These are phyloP conservation scores for Cyphomyrus discorhynchus DNA, from an alignment of 2,113 vertebrate species.

Conservation along the genomic window DNA sequence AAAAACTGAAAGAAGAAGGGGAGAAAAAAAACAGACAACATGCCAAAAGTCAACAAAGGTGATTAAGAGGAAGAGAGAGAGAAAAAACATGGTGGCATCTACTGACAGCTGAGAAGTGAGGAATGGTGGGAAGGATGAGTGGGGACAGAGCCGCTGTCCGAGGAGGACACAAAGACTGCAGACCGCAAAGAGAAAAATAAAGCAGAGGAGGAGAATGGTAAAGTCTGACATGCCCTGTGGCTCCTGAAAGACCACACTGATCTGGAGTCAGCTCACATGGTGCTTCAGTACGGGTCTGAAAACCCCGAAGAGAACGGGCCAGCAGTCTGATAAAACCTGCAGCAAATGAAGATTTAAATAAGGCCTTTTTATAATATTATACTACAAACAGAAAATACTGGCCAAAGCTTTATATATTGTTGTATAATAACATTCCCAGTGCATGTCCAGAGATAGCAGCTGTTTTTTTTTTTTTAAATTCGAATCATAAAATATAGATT, in stretches of 20 bases:
- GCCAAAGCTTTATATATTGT: background rate
- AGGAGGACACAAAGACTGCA: conserved; percentile 24
- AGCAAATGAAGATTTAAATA: background rate
- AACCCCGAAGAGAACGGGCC: background rate
- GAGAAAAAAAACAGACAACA: conserved; percentile 64
- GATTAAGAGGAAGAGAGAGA: conserved; percentile 39
- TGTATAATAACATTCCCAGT: background rate
- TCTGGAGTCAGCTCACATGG: background rate
- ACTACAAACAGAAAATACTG: background rate
- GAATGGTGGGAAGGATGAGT: conserved; percentile 24
- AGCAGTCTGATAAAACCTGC: background rate
- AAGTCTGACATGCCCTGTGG: background rate
- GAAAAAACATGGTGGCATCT: background rate
- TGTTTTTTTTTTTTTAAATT: background rate
- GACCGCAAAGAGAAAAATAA: background rate
- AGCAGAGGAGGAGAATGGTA: background rate
- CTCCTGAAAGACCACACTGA: background rate
- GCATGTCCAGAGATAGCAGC: background rate
- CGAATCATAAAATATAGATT: background rate
- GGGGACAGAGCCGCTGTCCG: conserved; percentile 27
- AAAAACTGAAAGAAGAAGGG: conserved; percentile 62
- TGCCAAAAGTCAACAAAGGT: conserved; percentile 61
- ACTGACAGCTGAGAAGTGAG: conserved; percentile 9
- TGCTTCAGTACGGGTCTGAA: background rate
- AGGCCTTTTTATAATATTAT: background rate